Evolutionary conservation across 2,113 vertebrate species (phyloP).

Genomic region (Passer domesticus): DNA sequence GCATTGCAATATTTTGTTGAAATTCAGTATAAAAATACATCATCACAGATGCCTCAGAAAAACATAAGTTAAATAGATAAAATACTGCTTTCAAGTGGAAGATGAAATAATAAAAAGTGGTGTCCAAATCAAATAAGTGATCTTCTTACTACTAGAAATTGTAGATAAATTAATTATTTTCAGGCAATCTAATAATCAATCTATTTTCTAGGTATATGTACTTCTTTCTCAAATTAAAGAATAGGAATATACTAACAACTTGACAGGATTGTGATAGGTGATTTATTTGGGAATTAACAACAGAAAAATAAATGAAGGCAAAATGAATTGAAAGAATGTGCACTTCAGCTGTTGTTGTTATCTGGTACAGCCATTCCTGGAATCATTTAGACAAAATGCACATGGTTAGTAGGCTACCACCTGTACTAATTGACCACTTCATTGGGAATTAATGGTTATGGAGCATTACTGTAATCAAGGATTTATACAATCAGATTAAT

Average conservation of each 20-base stretch:
- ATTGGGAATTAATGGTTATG: neutral
- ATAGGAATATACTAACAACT: neutral
- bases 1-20: neutral
- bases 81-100: neutral
- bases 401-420: neutral
- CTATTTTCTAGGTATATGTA: neutral
- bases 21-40: neutral
- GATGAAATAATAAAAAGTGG: neutral
- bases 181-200: neutral
- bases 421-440: neutral
- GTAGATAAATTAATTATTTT: constrained; percentile 1
- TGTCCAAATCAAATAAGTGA: neutral
- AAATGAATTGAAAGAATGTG: neutral
- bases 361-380: neutral
- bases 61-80: neutral
- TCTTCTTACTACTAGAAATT: neutral
- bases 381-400: neutral
- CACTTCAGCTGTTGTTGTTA: neutral
- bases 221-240: neutral
- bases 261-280: neutral
- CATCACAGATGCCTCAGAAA: neutral
- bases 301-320: too few species aligned
- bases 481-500: neutral
- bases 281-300: neutral
- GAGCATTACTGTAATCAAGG: neutral